Evolutionary conservation across 2,113 vertebrate genomes (phyloP), one percentile per base, ranked within the genome.

Genomic region (Alectura lathami): DNA sequence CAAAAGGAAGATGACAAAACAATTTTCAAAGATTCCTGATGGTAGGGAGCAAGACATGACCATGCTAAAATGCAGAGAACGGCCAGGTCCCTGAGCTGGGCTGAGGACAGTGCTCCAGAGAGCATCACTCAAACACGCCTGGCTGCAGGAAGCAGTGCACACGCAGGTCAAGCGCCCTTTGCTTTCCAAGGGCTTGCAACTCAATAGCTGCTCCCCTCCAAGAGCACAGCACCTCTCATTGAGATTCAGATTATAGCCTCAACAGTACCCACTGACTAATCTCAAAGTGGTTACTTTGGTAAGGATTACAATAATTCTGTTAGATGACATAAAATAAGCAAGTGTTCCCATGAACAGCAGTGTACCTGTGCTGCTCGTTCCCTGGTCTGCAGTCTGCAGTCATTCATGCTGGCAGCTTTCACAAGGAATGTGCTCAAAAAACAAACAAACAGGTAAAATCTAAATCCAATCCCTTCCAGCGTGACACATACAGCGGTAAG

Each of bases 341-440:
- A 83, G 43, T 1, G 17, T 50, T 9, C n/a, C 9, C 16, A 6
- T 2, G 8, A 67, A 38, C 29, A 64, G 62, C 3, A 1, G 59
- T 0, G 9, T 24, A 17, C 47, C 64, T 27, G 54, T 2, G 59
- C 50, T 38, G 45, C 0, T 5, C 43, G 7, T 2, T 23, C 47
- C 56, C 67, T 34, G 59, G 43, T 30, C 64, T 1, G 0, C 5
- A 13, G n/a, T 5, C 70, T 23, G 26, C 0, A 0, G 60, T 27
- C 23, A 57, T 57, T 42, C 62, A n/a, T 0, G 0, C 43, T 2
- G 13, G 53, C 1, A 12, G 64, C 54, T 43, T 11, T 43, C 32
- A 13, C 36, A 15, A 29, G 24, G 2, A 82, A 50, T 0, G 0
- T 14, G 27, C 4, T 24, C 6, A 36, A 80, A 73, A 83, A 48